Percentiles rank a stretch among this genome's conserved stretches.
Evolutionary conservation across 64 coral and sea anemone genomes (phyloP).

Genomic region (Acropora tenuis): DNA sequence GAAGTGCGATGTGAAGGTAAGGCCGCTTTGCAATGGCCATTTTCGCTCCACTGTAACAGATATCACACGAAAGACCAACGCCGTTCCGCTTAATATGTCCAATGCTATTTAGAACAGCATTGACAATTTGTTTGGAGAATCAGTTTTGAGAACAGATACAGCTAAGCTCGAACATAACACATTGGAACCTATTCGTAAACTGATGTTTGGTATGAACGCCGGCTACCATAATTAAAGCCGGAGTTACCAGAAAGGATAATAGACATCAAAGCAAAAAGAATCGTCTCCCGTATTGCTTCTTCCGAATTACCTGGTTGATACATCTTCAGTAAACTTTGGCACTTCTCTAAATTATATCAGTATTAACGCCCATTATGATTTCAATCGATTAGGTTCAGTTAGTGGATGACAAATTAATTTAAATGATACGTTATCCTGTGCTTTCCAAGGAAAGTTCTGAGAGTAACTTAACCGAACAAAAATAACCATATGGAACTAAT

Average conservation of each 20-base stretch:
- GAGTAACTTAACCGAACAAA: no score
- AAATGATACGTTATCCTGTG: no score
- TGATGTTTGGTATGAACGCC: constrained; percentile 58
- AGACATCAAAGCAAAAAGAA: constrained; percentile 27
- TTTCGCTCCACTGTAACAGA: constrained; percentile 74
- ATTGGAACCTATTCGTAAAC: constrained; percentile 74
- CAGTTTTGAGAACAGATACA: constrained; percentile 17
- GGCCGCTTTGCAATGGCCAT: constrained; percentile 71
- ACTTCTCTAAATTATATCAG: neutral
- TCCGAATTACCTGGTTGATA: neutral
- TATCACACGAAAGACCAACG: constrained; percentile 75
- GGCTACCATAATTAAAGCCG: constrained; percentile 55
- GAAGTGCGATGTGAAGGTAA: constrained; percentile 57
- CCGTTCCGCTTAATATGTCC: constrained; percentile 81
- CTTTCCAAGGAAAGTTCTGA: no score
- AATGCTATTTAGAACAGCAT: constrained; percentile 54
- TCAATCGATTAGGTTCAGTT: no score
- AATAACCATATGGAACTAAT: no score
- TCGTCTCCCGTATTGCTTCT: neutral
- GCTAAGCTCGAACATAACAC: constrained; percentile 74
- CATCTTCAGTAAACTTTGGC: neutral
- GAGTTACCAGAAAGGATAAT: constrained; percentile 67
- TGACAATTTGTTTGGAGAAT: neutral
- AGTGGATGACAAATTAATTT: no score
- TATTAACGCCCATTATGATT: no score